phyloP scores from a whole-genome alignment of 2,797 vertebrate genomes.

The Echiichthys vipera region DNA sequence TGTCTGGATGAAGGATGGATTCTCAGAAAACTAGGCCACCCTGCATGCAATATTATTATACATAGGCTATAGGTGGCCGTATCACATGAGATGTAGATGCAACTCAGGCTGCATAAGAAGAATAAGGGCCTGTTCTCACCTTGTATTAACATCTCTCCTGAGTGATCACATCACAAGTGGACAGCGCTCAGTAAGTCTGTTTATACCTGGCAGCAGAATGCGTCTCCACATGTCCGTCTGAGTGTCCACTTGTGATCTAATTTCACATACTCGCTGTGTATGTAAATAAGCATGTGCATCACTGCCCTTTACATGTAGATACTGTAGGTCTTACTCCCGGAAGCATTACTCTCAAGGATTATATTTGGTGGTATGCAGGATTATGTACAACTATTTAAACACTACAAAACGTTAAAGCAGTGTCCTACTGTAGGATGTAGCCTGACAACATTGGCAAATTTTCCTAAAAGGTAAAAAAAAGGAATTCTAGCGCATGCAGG shows the following conservation, averaged over 20 bases:
- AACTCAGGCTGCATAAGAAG: slow-evolving; percentile 11
- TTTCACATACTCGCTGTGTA: too few relatives aligned
- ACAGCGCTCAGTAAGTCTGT: too few relatives aligned
- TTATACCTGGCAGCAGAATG: too few relatives aligned
- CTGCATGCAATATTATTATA: slow-evolving; percentile 34
- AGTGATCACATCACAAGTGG: too few relatives aligned
- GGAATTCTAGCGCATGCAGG: too few relatives aligned
- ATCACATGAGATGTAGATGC: slow-evolving; percentile 33
- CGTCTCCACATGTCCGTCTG: too few relatives aligned
- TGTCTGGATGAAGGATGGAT: slow-evolving; percentile 47
- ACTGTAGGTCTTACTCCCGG: slow-evolving; percentile 4
- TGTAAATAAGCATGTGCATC: too few relatives aligned
- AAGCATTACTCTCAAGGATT: slow-evolving; percentile 23
- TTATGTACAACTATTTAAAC: slow-evolving; percentile 32
- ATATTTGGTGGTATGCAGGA: slow-evolving; percentile 17
- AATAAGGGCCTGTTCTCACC: too few relatives aligned
- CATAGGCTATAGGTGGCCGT: slow-evolving; percentile 28
- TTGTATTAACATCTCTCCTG: too few relatives aligned
- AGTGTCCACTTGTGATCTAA: too few relatives aligned
- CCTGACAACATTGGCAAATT: slow-evolving; percentile 51
- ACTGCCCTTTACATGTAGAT: too few relatives aligned
- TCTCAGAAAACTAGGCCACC: slow-evolving; percentile 52
- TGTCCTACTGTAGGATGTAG: slow-evolving; percentile 11
- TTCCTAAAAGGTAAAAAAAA: slow-evolving; percentile 72
- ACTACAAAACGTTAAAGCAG: slow-evolving; percentile 31